Conservation (phyloP, 2,113 vertebrate genomes). For the Cervus canadensis region DNA sequence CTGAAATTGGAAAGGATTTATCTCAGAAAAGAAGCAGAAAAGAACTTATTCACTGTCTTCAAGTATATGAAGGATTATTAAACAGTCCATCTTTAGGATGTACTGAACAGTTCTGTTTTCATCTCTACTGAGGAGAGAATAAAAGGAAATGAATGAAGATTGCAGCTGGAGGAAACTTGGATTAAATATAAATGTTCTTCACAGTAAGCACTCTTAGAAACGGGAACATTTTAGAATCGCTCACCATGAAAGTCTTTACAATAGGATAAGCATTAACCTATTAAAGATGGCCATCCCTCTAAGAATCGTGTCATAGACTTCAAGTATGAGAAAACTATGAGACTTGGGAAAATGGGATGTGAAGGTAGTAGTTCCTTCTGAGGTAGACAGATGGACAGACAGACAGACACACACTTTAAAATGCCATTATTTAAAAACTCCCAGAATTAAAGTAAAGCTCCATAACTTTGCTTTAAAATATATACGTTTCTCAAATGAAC, state of each 20-base stretch:
- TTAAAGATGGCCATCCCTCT: background rate
- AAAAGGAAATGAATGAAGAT: slow-evolving; percentile 12
- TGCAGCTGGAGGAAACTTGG: slow-evolving; percentile 4
- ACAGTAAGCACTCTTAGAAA: background rate
- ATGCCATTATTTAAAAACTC: background rate
- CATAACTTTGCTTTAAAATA: background rate
- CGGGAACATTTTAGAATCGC: background rate
- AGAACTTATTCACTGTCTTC: background rate
- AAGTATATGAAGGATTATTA: background rate
- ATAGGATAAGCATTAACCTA: background rate
- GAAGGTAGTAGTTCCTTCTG: background rate
- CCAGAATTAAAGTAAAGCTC: background rate
- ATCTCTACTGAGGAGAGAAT: background rate
- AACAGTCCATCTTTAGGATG: background rate
- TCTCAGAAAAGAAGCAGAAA: background rate
- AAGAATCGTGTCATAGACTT: background rate
- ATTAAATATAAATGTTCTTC: background rate
- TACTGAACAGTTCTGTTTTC: background rate
- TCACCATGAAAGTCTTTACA: background rate
- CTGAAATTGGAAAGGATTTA: background rate
- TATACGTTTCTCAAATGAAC: background rate
- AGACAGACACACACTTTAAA: background rate
- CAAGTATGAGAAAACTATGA: background rate
- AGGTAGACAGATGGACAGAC: background rate
- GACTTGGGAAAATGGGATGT: background rate